Conservation (phyloP, 2,888 invertebrate species). For the Polyploca ridens region DNA sequence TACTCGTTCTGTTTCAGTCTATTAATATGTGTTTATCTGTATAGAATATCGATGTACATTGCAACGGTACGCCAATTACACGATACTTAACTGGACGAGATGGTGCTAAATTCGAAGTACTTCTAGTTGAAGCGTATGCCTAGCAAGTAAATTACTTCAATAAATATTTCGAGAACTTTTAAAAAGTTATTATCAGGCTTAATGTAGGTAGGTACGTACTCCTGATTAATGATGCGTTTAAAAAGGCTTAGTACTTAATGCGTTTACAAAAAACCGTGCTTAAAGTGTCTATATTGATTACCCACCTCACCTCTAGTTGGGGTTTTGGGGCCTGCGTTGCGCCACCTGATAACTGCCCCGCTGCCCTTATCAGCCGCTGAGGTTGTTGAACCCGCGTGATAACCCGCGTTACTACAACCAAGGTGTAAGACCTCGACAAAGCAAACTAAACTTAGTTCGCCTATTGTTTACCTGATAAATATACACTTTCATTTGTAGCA, state of each 20-base stretch:
- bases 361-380: conserved; percentile 60
- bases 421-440: conserved; percentile 8
- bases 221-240: too few relatives aligned
- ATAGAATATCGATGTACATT: conserved; percentile 5
- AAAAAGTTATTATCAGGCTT: too few relatives aligned
- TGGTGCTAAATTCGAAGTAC: background rate
- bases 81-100: background rate
- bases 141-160: background rate
- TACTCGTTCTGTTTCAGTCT: background rate
- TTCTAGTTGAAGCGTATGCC: background rate
- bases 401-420: conserved; percentile 39
- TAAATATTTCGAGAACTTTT: background rate
- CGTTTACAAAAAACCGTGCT: background rate
- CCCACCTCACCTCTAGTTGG: conserved; percentile 49
- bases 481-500: background rate
- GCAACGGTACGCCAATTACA: conserved; percentile 2
- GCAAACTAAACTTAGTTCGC: conserved; percentile 7
- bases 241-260: background rate
- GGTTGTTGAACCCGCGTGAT: conserved; percentile 65
- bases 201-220: too few relatives aligned
- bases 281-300: conserved; percentile 53
- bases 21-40: background rate
- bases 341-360: conserved; percentile 71
- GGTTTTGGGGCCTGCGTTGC: conserved; percentile 73
- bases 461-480: conserved; percentile 15